These are phyloP conservation scores for Chitala chitala DNA, from an alignment of 2,113 vertebrate species.

Conservation along the genomic window DNA sequence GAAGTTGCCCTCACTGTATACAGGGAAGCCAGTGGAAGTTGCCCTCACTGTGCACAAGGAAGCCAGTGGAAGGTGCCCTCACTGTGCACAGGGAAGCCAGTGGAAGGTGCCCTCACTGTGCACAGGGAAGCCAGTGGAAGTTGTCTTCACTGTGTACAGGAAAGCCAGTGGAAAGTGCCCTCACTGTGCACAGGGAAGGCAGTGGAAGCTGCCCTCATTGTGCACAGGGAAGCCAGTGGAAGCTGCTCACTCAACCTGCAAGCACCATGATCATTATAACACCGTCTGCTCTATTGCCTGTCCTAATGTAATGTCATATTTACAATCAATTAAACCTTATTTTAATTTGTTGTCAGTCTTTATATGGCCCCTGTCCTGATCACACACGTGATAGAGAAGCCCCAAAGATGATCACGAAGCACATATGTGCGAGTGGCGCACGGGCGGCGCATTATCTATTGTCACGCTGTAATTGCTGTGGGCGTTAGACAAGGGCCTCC, in stretches of 20 bases:
- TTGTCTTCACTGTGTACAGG: too few species aligned
- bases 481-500: neutral
- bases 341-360: neutral
- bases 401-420: neutral
- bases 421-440: neutral
- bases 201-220: neutral
- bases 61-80: too few species aligned
- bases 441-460: neutral
- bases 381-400: neutral
- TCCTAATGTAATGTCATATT: neutral
- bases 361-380: neutral
- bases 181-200: neutral
- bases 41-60: neutral
- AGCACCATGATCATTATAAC: neutral
- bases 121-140: neutral
- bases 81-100: too few species aligned
- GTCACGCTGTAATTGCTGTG: slow-evolving; percentile 13
- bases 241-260: neutral
- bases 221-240: neutral
- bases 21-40: too few species aligned
- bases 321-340: neutral
- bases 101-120: neutral
- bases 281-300: neutral
- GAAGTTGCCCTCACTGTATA: neutral
- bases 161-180: too few species aligned